phyloP scores from a whole-genome alignment of 2,113 vertebrate species.

The Coryphaenoides rupestris region DNA sequence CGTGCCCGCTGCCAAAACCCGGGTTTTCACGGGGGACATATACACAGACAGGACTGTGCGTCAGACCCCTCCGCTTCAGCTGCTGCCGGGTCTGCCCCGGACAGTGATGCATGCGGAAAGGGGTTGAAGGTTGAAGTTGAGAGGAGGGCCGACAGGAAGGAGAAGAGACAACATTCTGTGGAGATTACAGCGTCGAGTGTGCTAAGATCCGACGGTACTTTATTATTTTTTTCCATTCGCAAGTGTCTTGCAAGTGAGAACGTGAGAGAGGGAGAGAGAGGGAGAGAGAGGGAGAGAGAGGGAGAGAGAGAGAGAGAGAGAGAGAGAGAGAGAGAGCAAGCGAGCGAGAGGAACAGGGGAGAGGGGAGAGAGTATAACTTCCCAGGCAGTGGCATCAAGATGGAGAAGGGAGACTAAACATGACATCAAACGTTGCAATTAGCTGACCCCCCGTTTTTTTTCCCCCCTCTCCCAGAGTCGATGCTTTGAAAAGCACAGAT shows the following conservation, averaged over 20 bases:
- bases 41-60: conserved; percentile 73
- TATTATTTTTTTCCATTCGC: conserved; percentile 67
- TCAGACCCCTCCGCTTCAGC: conserved; percentile 67
- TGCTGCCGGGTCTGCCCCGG: conserved; percentile 76
- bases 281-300: conserved; percentile 12
- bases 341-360: no score
- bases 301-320: no score
- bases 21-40: background rate
- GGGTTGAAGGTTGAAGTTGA: conserved; percentile 95
- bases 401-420: conserved; percentile 64
- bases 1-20: background rate
- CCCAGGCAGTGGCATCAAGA: conserved; percentile 67
- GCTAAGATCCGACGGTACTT: conserved; percentile 74
- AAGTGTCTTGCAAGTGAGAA: conserved; percentile 24
- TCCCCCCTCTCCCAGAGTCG: conserved; percentile 55
- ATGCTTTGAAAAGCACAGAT: conserved; percentile 51
- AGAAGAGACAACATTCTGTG: conserved; percentile 76
- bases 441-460: conserved; percentile 68
- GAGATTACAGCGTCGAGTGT: conserved; percentile 85
- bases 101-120: conserved; percentile 81
- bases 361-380: conserved; percentile 58
- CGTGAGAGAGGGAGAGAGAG: background rate
- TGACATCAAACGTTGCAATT: conserved; percentile 72
- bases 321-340: no score
- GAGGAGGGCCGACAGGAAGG: conserved; percentile 85